Conservation (phyloP, 2,797 vertebrate species). For the Chiroxiphia lanceolata region DNA sequence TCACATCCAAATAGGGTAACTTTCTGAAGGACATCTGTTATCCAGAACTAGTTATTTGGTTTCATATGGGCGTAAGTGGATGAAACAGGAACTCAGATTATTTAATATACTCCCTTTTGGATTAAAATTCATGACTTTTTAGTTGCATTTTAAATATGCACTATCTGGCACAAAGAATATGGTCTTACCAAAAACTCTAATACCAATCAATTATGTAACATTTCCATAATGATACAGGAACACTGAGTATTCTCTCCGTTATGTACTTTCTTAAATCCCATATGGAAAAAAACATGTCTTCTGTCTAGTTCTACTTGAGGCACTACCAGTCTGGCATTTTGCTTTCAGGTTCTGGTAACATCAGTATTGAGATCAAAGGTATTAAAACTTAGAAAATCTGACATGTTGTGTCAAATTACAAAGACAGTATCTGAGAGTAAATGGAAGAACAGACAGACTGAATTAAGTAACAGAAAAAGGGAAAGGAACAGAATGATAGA, state of each 20-base stretch:
- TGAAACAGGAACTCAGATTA: background rate
- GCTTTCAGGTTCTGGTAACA: conserved; percentile 36
- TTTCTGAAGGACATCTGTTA: background rate
- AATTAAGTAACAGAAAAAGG: background rate
- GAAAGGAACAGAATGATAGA: background rate
- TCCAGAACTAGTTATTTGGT: background rate
- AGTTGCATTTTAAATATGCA: background rate
- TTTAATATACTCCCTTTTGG: background rate
- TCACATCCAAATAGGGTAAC: background rate
- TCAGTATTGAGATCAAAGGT: conserved; percentile 40
- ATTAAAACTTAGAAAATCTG: conserved; percentile 15
- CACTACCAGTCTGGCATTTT: conserved; percentile 22
- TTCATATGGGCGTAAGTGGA: background rate
- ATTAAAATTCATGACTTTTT: background rate
- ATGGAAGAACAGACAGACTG: conserved; percentile 26
- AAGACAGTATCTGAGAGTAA: conserved; percentile 18
- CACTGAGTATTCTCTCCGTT: background rate
- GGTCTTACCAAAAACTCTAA: background rate
- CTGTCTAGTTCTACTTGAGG: conserved; percentile 29
- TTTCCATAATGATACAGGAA: conserved; percentile 6
- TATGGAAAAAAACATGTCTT: conserved; percentile 34
- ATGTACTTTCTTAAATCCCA: conserved; percentile 38
- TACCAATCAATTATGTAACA: background rate
- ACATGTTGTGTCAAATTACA: conserved; percentile 27
- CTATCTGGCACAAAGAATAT: background rate